Percentiles rank a stretch among this genome's conserved stretches.
Evolutionary conservation across 2,797 vertebrate genomes (phyloP).

Genomic region (Gallirallus australis): DNA sequence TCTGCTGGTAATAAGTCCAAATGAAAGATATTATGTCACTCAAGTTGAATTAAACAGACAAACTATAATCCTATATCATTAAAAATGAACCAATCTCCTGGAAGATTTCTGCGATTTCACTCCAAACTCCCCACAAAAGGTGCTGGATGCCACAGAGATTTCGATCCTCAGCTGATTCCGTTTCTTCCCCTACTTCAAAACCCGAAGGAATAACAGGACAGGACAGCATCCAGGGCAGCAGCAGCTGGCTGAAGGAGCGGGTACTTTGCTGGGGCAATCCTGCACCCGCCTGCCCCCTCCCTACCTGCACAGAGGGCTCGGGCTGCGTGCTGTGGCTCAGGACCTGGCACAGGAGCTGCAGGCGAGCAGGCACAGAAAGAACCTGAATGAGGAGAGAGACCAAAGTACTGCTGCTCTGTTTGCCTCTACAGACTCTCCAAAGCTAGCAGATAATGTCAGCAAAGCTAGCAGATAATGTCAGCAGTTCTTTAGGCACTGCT

Average conservation of each 20-base stretch:
- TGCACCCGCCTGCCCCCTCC: rapidly evolving
- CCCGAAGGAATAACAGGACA: background rate
- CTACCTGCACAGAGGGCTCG: background rate
- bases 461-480: background rate
- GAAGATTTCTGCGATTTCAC: background rate
- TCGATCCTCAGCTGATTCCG: slow-evolving; percentile 7
- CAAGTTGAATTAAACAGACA: slow-evolving; percentile 73
- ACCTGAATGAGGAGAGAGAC: rapidly evolving
- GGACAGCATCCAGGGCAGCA: background rate
- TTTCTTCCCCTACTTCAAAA: slow-evolving; percentile 4
- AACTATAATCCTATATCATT: slow-evolving; percentile 71
- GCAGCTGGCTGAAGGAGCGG: background rate
- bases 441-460: background rate
- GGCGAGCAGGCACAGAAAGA: background rate
- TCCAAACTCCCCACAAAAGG: background rate
- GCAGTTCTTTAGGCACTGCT: background rate
- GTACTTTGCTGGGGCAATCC: background rate
- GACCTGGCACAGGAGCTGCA: rapidly evolving
- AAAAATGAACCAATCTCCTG: slow-evolving; percentile 64
- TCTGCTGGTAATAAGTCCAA: slow-evolving; percentile 76
- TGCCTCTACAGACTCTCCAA: background rate
- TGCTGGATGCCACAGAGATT: background rate
- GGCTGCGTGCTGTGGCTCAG: background rate
- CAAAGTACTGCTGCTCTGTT: background rate
- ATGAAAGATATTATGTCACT: slow-evolving; percentile 72